A percentile compares a stretch with the other conserved stretches of the same genome.
Evolutionary conservation across 2,888 invertebrate species (phyloP).

Genomic region (Orthosia incerta): DNA sequence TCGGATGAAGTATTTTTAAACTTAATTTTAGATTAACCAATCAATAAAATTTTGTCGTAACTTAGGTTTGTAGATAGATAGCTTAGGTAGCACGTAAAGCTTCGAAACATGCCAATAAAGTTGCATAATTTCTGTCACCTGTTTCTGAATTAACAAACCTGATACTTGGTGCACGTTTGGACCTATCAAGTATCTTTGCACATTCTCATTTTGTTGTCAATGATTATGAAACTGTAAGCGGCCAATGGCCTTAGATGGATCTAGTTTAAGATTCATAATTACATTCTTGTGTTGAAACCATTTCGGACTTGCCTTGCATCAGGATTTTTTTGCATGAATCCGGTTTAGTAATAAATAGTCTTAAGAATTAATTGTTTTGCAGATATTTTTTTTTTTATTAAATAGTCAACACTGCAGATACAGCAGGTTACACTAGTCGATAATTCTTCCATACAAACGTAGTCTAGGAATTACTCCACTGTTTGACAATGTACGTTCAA

Average conservation of each 20-base stretch:
- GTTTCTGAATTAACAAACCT: conserved; percentile 20
- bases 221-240: conserved; percentile 56
- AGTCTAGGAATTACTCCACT: too few relatives aligned
- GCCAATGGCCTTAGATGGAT: conserved; percentile 55
- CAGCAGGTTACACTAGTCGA: too few relatives aligned
- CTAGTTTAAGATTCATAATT: conserved; percentile 54
- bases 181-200: conserved; percentile 44
- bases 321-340: conserved; percentile 34
- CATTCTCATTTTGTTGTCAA: conserved; percentile 46
- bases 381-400: too few relatives aligned
- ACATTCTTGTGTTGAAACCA: conserved; percentile 49
- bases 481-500: too few relatives aligned
- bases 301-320: conserved; percentile 26
- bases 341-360: conserved; percentile 27
- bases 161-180: conserved; percentile 29
- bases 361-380: not conserved
- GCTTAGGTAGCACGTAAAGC: too few relatives aligned
- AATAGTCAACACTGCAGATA: too few relatives aligned
- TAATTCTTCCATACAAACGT: too few relatives aligned
- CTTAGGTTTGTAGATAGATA: too few relatives aligned
- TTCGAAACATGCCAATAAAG: conserved; percentile 5
- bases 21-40: too few relatives aligned
- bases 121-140: conserved; percentile 43
- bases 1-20: too few relatives aligned
- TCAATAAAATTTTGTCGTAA: not conserved